A percentile compares a stretch with the other conserved stretches of the same genome.
Evolutionary conservation across 1,140 invertebrate genomes (phyloP).

Genomic region (Brachionus koreanus): DNA sequence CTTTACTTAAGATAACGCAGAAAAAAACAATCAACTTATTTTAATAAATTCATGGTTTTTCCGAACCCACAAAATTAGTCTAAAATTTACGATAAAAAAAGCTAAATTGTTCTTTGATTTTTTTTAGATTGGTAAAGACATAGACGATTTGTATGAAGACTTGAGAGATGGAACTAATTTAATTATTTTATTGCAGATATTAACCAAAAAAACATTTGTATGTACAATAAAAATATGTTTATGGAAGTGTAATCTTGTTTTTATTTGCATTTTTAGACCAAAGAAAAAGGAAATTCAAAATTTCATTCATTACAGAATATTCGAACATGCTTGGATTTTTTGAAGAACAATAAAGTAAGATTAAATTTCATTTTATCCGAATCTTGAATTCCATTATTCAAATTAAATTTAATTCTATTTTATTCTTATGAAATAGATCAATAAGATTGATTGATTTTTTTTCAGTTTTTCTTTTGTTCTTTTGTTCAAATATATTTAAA

Average conservation of each 20-base stretch:
- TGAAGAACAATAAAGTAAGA: conserved; percentile 18
- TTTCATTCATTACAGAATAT: conserved; percentile 43
- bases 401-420: background rate
- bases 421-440: background rate
- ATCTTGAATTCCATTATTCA: background rate
- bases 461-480: background rate
- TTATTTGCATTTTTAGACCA: background rate
- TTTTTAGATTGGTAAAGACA: background rate
- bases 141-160: conserved; percentile 32
- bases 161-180: conserved; percentile 14
- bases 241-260: background rate
- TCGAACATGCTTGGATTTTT: conserved; percentile 15
- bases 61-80: background rate
- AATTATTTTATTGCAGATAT: background rate
- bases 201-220: conserved; percentile 43
- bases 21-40: background rate
- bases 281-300: conserved; percentile 28
- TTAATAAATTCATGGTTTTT: background rate
- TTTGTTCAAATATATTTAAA: background rate
- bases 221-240: background rate
- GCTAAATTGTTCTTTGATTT: background rate
- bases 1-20: background rate
- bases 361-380: background rate
- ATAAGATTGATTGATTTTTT: background rate
- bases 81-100: background rate